Base-by-base conservation (phyloP, 2,888 invertebrate genomes). In the Drosophila paucipuncta region DNA sequence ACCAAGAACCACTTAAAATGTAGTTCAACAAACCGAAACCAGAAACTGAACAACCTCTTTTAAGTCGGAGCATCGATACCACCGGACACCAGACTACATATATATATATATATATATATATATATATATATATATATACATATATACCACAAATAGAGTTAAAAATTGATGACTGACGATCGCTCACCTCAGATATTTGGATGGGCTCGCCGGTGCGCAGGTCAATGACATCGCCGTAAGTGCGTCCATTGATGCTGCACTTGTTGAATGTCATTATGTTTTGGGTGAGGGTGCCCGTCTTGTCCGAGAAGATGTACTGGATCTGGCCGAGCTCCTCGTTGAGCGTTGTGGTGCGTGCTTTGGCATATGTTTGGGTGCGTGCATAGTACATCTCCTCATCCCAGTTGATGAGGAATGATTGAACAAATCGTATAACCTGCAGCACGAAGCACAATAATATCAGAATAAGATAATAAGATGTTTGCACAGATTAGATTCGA, bases 201-300 rank as follows among this genome's bases (percentile, higher is more conserved):
- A 98, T 94, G 64, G 97, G 94, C 94, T 98, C 98, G 49, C 98
- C 98, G 57, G 98, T 97, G 87, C 95, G 94, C 80, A 97, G 96
- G 94, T 99, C 98, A 69, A 97, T 94, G 68, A 97, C 94, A 93
- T 99, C 99, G 28, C 99, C 99, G 94, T 98, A 99, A 68, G 96
- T 95, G 82, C 96, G 95, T 9, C 98, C 99, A 82, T 96, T 97
- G 84, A 99, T 98, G 76, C 99, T 98, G 94, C 99, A 99, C 94
- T 99, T 99, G 94, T 99, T 99, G 94, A 99, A 99, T 67, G 99
- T 98, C 99, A 99, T 99, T 87, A 99, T 99, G 94, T 99, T 99
- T 95, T 99, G 99, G 35, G 99, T 99, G 68, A 99, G 95, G 18
- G 99, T 99, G 89, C 99, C 99, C 76, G 99, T 99, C 95, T 99